Evolutionary conservation across 1,140 invertebrate species (phyloP), one percentile per base, ranked within the genome.

Genomic region (Sarcophaga bullata): DNA sequence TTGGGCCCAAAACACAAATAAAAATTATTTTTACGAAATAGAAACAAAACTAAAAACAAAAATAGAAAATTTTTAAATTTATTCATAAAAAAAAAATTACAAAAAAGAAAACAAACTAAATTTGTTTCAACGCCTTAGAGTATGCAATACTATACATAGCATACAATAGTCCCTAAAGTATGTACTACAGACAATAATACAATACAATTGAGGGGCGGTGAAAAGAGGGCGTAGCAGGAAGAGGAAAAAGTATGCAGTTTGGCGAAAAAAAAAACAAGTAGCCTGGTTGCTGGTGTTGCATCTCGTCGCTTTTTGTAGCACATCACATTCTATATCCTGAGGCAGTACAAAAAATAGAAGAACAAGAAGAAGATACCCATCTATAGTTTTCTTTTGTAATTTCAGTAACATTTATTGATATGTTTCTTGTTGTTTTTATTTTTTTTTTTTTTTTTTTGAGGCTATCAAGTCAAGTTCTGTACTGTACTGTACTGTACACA

Each of bases 361-460:
- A 37, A n/a, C 9, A 58, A n/a, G 13, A 58, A 19, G 10, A 68
- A 68, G 19, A 68, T 68, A 37, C 25, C 17, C 62, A 68, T 68
- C 62, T 25, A 68, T 68, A 68, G 62, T 68, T 68, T 37, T 68
- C 62, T 68, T 68, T 68, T 68, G n/a, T 68, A 68, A 68, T 68
- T 68, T 68, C 62, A 68, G 62, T 68, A 68, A 68, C 62, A 68
- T 68, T 68, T 68, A 68, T 68, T 17, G 19, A 68, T 58, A 13
- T 58, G 1, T n/a, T 58, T 58, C 54, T 58, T 58, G 15, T 58
- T 58, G 19, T 68, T 68, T 1, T 68, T 9, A 25, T 68, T 58
- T 68, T 68, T 68, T 1, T 68, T 9, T 68, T 68, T 58, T 6
- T 68, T 19, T 25, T 68, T 68, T 68, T 68, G 19, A 19, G 62